Base-by-base conservation (phyloP, 2,888 invertebrate genomes). In the Schizotus pectinicornis region DNA sequence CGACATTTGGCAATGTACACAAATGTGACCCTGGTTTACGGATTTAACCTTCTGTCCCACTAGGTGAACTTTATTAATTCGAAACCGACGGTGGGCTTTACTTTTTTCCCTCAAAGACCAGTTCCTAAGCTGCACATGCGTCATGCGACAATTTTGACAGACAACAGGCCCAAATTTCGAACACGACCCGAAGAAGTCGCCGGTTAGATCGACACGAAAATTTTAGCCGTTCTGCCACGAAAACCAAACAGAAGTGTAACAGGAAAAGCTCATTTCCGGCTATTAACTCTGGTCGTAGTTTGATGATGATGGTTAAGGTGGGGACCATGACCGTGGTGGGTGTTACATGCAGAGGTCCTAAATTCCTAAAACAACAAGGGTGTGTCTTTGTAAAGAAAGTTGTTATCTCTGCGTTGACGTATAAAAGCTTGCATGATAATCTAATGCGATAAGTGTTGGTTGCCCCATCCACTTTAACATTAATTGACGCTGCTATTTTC, bases 1-100 rank as follows among this genome's bases (percentile, higher is more conserved):
- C 38, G 38, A 53, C 53, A 54, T 54, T 54, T 54, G 54, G 54
- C 54, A 54, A 54, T 47, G 53, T 53, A 53, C 32, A 53, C 46
- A 53, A 53, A 53, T 37, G 54, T 54, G 54, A 54, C 54, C 54
- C 54, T 54, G 54, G 54, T 45, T 41, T 8, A 38, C 32, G 35
- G 9, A 54, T 47, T 54, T 47, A 54, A 54, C 54, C 54, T 54
- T 54, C 53, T 53, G 46, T 53, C 39, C 47, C 54, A 42, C 47
- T 41, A 54, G 54, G 54, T 54, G 54, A 54, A 47, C 54, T 54
- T 54, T 38, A 47, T 45, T 45, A 53, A 45, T 45, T 46, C 41
- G 42, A 22, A 22, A 22, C 22, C 5, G 22, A 22, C 5, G 2
- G 34, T 42, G 51, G 37, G 38, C 36, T 22, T 39, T 37, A 32